Base-by-base conservation (phyloP, 2,888 invertebrate genomes). In the Eurytoma adleriae region DNA sequence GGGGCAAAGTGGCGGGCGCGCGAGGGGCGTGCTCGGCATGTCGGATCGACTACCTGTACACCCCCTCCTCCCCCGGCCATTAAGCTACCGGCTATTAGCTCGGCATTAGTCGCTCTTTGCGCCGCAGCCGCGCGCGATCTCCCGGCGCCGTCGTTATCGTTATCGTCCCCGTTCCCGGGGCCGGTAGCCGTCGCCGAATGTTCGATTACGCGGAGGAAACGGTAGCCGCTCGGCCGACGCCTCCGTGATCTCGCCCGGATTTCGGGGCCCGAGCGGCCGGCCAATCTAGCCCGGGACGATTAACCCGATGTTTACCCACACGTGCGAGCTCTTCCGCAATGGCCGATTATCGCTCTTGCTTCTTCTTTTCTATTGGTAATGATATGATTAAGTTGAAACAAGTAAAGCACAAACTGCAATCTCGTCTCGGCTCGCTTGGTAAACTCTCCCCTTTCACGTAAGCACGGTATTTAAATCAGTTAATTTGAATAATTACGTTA, bases 41-140 rank as follows among this genome's bases (percentile, higher is more conserved):
- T 72, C 68, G 70, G 18, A 30, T 18, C 62, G 78, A 72, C 82
- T 57, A 24, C 40, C 40, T 40, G 40, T 40, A 40, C 10, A 40
- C 7, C 40, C 40, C 40, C 40, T 40, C 40, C 40, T 10, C 40
- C 10, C 10, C 40, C 10, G 40, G 40, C 56, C 82, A 83, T 85
- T 84, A 84, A 40, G 83, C 82, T 76, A 73, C 68, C 81, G 78
- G 83, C 84, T 86, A 83, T 82, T 78, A 78, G 72, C 74, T 72
- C 40, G 40, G 76, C 59, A 73, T 81, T 85, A 84, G 85, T 80
- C 81, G 79, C 71, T 79, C 78, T 79, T 82, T 82, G 83, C 84
- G 76, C 24, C 27, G 10, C 54, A n/a, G 50, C 3, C 14, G 40
- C 40, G 40, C 7, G 40, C 40, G 40, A 40, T 40, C 20, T 54